Percentiles rank a stretch among this genome's conserved stretches.
These are phyloP conservation scores for Listrodromus nycthemerus DNA, from an alignment of 2,888 invertebrate species.

Conservation along the genomic window DNA sequence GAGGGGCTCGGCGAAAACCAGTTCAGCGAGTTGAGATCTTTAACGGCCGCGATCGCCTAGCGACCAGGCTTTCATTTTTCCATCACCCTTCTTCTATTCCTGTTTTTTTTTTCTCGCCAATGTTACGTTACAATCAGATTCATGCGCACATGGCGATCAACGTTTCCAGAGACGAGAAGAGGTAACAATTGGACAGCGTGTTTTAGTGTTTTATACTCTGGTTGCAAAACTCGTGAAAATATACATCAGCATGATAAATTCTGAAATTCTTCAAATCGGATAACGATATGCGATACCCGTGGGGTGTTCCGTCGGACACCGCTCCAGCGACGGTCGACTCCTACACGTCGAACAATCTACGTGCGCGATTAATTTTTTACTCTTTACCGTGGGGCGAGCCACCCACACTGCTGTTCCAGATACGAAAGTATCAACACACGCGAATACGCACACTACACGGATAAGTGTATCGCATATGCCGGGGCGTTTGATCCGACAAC, in stretches of 20 bases:
- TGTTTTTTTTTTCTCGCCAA: neutral
- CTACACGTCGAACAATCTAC: constrained; percentile 37
- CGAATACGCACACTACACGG: constrained; percentile 9
- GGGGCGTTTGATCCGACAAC: constrained; percentile 32
- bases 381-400: constrained; percentile 47
- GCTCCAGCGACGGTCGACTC: constrained; percentile 33
- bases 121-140: neutral
- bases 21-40: constrained; percentile 73
- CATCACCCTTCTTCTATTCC: neutral
- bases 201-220: neutral
- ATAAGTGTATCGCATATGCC: constrained; percentile 9
- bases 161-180: neutral
- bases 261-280: constrained; percentile 3
- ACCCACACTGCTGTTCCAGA: constrained; percentile 66
- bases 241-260: neutral
- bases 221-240: neutral
- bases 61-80: constrained; percentile 17
- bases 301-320: constrained; percentile 10
- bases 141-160: neutral
- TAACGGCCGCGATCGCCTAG: constrained; percentile 65
- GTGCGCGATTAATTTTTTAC: constrained; percentile 7
- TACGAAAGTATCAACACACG: constrained; percentile 48
- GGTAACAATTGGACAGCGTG: neutral
- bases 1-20: constrained; percentile 70
- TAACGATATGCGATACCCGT: neutral